Conservation (phyloP, 2,113 vertebrate species). For the Channa argus region DNA sequence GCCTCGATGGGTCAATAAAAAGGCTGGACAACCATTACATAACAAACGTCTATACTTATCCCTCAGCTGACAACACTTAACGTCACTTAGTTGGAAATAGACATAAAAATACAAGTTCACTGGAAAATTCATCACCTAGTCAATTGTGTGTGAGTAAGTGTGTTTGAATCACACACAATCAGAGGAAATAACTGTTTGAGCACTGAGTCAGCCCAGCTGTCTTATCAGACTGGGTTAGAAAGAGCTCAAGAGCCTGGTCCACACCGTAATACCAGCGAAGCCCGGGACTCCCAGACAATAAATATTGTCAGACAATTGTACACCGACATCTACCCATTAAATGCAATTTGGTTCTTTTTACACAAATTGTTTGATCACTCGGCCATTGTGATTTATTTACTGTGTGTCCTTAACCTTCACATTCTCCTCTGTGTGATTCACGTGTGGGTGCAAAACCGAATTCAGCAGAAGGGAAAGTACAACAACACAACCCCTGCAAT, state of each 20-base stretch:
- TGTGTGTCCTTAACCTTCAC: neutral
- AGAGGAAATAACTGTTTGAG: conserved; percentile 67
- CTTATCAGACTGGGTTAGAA: conserved; percentile 42
- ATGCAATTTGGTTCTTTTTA: neutral
- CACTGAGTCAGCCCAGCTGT: conserved; percentile 42
- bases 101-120: conserved; percentile 29
- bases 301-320: neutral
- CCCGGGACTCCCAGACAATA: neutral
- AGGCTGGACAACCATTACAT: neutral
- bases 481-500: too few relatives aligned
- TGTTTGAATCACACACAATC: conserved; percentile 54
- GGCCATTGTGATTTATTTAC: neutral
- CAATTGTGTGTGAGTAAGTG: conserved; percentile 36
- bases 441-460: neutral
- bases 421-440: neutral
- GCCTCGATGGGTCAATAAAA: too few relatives aligned
- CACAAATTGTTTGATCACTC: neutral
- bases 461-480: neutral
- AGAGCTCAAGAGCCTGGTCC: conserved; percentile 1
- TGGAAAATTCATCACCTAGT: conserved; percentile 57
- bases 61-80: conserved; percentile 30
- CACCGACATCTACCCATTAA: neutral
- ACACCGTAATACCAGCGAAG: neutral
- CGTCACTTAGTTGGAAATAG: conserved; percentile 48
- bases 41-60: conserved; percentile 18